Evolutionary conservation across 2,113 vertebrate species (phyloP).

Genomic region (Aix galericulata): DNA sequence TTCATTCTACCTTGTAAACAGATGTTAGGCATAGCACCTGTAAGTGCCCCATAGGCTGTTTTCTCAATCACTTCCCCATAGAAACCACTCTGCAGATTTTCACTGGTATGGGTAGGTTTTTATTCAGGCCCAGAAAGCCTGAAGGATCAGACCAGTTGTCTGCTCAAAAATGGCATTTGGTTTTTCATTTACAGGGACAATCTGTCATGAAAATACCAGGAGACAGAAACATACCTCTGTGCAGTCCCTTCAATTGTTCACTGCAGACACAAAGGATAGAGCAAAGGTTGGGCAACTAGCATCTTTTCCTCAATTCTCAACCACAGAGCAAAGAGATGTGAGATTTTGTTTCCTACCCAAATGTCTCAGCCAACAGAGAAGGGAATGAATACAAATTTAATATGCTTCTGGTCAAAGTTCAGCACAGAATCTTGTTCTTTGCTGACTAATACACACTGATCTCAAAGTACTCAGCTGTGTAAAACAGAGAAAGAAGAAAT

Average conservation of each 20-base stretch:
- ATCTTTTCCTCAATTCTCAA: not conserved
- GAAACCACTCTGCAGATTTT: conserved; percentile 23
- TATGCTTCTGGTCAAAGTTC: not conserved
- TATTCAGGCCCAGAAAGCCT: conserved; percentile 8
- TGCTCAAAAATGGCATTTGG: not conserved
- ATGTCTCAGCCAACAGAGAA: not conserved
- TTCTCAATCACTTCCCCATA: not conserved
- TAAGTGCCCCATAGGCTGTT: not conserved
- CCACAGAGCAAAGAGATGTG: not conserved
- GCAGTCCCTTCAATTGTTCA: not conserved
- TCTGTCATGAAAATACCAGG: not conserved
- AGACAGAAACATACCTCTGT: not conserved
- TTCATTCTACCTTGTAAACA: not conserved
- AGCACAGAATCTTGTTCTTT: not conserved
- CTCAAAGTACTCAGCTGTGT: not conserved
- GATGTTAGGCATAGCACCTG: not conserved
- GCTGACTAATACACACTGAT: not conserved
- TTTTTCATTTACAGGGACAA: conserved; percentile 23
- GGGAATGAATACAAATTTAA: not conserved
- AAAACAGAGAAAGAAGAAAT: not conserved
- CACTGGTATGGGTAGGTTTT: not conserved
- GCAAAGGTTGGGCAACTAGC: not conserved
- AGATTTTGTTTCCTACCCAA: not conserved
- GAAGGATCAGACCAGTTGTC: conserved; percentile 30
- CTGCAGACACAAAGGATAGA: not conserved